Percentiles rank a stretch among this genome's conserved stretches.
These are phyloP conservation scores for Lochmaea capreae DNA, from an alignment of 2,888 invertebrate genomes.

Conservation along the genomic window DNA sequence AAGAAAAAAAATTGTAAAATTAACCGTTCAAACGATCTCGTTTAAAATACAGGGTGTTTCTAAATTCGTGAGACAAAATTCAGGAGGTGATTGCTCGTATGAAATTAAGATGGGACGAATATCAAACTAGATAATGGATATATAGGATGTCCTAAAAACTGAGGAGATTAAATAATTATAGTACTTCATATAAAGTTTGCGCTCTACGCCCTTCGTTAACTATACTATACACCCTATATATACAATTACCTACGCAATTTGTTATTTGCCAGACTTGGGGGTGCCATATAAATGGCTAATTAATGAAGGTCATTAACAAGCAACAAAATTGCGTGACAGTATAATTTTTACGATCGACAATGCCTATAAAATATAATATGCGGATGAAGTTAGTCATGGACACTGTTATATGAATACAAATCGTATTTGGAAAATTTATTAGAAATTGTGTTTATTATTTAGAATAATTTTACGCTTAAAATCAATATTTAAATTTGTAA, in stretches of 20 bases:
- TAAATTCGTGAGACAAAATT: too few relatives aligned
- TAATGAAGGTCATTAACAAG: constrained; percentile 14
- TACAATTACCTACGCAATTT: neutral
- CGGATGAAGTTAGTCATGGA: neutral
- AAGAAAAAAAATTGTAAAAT: neutral
- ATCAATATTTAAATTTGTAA: neutral
- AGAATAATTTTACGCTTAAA: neutral
- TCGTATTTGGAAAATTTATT: constrained; percentile 6
- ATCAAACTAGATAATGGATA: too few relatives aligned
- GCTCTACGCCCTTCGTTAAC: too few relatives aligned
- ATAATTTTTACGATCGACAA: constrained; percentile 2
- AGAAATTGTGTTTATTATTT: constrained; percentile 5
- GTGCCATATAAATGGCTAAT: constrained; percentile 6
- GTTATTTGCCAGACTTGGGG: neutral
- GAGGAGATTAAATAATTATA: too few relatives aligned
- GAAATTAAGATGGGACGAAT: too few relatives aligned
- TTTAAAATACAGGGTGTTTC: too few relatives aligned
- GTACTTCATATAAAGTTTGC: too few relatives aligned
- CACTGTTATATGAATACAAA: constrained; percentile 12
- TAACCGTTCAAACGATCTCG: too few relatives aligned
- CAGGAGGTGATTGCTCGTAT: too few relatives aligned
- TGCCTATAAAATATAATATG: constrained; percentile 1
- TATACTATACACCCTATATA: too few relatives aligned
- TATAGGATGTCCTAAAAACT: too few relatives aligned
- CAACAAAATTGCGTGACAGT: constrained; percentile 11